These are phyloP conservation scores for Temnothorax rugatulus DNA, from an alignment of 2,888 invertebrate genomes.

Conservation along the genomic window DNA sequence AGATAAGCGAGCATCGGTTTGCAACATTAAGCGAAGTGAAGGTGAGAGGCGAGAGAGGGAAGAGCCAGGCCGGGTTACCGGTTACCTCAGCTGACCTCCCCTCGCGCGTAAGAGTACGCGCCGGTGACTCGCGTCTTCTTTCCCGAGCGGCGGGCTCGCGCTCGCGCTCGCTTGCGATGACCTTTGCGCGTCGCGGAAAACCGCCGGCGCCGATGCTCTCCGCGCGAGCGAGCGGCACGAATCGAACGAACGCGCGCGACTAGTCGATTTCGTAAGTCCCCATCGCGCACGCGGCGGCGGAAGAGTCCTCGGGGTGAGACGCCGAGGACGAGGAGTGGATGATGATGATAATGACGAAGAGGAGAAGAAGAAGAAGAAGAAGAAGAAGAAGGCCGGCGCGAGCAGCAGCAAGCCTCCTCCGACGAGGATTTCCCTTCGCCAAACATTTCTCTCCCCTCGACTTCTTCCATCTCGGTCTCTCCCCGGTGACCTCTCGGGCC, in stretches of 20 bases:
- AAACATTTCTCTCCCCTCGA: slow-evolving; percentile 27
- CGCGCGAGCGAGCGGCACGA: slow-evolving; percentile 75
- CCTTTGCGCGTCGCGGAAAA: slow-evolving; percentile 79
- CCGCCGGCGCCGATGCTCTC: slow-evolving; percentile 76
- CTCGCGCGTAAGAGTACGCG: slow-evolving; percentile 75
- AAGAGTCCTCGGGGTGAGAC: slow-evolving; percentile 68
- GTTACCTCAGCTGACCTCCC: slow-evolving; percentile 78
- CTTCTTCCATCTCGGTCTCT: not conserved
- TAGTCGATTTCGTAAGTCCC: slow-evolving; percentile 76
- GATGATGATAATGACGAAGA: slow-evolving; percentile 73
- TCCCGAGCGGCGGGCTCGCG: slow-evolving; percentile 58
- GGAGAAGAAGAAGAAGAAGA: slow-evolving; percentile 70
- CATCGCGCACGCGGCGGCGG: slow-evolving; percentile 62
- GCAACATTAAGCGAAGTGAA: slow-evolving; percentile 74
- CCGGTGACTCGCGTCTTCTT: slow-evolving; percentile 78
- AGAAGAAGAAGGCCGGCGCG: slow-evolving; percentile 67
- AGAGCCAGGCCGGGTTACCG: slow-evolving; percentile 71
- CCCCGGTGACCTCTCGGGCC: not conserved
- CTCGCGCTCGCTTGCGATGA: slow-evolving; percentile 70
- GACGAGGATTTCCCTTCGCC: slow-evolving; percentile 43
- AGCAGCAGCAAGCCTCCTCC: slow-evolving; percentile 36
- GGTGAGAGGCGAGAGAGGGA: slow-evolving; percentile 75
- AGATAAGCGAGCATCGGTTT: slow-evolving; percentile 75
- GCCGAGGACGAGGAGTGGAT: slow-evolving; percentile 70
- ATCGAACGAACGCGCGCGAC: slow-evolving; percentile 77